Percentiles rank a stretch among this genome's conserved stretches.
Evolutionary conservation across 2,888 invertebrate species (phyloP).

Genomic region (Pecten maximus): DNA sequence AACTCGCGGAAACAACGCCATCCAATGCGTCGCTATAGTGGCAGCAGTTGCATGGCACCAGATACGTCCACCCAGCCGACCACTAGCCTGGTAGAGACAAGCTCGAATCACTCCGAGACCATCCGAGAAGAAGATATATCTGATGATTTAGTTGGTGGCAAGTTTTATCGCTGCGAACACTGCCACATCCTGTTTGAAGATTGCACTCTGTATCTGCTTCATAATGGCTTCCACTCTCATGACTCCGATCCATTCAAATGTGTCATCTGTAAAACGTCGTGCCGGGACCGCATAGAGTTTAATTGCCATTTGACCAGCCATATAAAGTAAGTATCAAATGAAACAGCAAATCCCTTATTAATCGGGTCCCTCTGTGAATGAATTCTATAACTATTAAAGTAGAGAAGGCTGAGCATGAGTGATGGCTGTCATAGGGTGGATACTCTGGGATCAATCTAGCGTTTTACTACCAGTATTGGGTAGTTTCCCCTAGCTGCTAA

Average conservation of each 20-base stretch:
- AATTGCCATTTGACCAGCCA: slow-evolving; percentile 79
- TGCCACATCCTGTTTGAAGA: slow-evolving; percentile 79
- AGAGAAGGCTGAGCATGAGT: no score
- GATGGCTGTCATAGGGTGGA: no score
- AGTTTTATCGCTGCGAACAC: slow-evolving; percentile 77
- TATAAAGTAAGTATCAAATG: slow-evolving; percentile 74
- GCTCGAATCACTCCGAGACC: slow-evolving; percentile 54
- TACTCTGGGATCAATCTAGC: no score
- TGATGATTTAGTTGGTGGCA: slow-evolving; percentile 72
- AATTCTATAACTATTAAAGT: not conserved
- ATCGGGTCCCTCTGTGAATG: no score
- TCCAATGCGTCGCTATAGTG: slow-evolving; percentile 75
- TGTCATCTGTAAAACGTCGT: slow-evolving; percentile 74
- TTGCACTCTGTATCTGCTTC: slow-evolving; percentile 76
- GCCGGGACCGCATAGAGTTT: slow-evolving; percentile 77
- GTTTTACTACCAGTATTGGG: no score
- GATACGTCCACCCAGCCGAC: slow-evolving; percentile 54
- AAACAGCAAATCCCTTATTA: no score
- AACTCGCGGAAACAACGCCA: slow-evolving; percentile 76
- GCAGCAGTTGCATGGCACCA: slow-evolving; percentile 56
- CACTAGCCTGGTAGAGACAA: slow-evolving; percentile 43
- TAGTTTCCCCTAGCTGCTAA: no score
- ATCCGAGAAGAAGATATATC: slow-evolving; percentile 59
- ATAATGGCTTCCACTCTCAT: slow-evolving; percentile 78
- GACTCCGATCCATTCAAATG: slow-evolving; percentile 77